A percentile compares a stretch with the other conserved stretches of the same genome.
Conservation (phyloP, 2,888 invertebrate genomes). For the Ormyrus labotus region DNA sequence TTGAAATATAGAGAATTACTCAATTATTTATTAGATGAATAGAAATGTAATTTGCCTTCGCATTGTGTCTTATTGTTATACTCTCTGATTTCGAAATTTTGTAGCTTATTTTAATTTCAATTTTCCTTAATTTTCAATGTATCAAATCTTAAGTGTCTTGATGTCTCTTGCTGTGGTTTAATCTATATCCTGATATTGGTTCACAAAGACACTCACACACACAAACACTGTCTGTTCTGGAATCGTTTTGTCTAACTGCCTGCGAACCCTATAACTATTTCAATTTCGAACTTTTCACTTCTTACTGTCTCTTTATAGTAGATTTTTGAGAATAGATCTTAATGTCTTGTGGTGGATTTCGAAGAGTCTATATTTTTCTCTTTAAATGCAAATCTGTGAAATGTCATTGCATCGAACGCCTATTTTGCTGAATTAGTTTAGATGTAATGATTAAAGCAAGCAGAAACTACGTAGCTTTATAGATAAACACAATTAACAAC, state of each 20-base stretch:
- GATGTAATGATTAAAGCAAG: no score
- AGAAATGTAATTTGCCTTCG: no score
- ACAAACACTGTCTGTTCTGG: constrained; percentile 15
- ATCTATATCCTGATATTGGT: constrained; percentile 4
- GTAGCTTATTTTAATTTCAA: not conserved
- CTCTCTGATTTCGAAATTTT: not conserved
- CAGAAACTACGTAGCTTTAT: no score
- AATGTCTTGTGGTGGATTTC: constrained; percentile 42
- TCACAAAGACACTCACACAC: not conserved
- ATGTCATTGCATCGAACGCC: constrained; percentile 26
- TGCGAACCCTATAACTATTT: constrained; percentile 42
- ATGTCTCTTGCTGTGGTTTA: constrained; percentile 23
- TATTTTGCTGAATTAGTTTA: not conserved
- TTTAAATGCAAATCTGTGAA: constrained; percentile 7
- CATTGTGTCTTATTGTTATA: no score
- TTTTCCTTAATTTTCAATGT: constrained; percentile 25
- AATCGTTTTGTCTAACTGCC: constrained; percentile 45
- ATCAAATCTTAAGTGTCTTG: constrained; percentile 39
- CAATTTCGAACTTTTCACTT: constrained; percentile 50
- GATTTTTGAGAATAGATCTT: constrained; percentile 6
- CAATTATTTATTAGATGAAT: no score
- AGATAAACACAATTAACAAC: no score
- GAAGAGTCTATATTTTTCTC: constrained; percentile 4
- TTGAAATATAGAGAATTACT: no score
- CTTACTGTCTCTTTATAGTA: constrained; percentile 44